Percentiles rank a stretch among this genome's conserved stretches.
phyloP scores from a whole-genome alignment of 2,888 invertebrate species.

The Ectemnius cavifrons region DNA sequence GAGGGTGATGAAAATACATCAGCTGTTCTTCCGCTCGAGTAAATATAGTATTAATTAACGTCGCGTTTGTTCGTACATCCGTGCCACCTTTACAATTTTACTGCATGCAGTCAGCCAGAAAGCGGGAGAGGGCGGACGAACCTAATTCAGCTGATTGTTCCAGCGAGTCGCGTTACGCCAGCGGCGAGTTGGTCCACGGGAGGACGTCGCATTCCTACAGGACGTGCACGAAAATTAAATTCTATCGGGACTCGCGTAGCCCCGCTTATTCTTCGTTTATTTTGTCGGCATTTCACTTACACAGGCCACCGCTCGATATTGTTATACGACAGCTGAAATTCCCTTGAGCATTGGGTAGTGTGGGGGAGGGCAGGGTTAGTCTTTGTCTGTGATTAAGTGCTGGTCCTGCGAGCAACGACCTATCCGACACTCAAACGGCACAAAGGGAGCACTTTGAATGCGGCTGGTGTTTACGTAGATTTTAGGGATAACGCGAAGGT shows the following conservation, averaged over 20 bases:
- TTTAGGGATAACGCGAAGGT: conserved; percentile 3
- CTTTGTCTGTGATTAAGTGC: background rate
- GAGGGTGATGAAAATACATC: conserved; percentile 45
- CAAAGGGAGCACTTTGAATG: background rate
- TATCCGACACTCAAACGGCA: background rate
- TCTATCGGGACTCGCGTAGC: conserved; percentile 18
- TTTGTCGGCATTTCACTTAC: background rate
- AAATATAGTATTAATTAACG: conserved; percentile 72
- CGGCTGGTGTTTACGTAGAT: conserved; percentile 4
- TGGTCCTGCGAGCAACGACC: background rate
- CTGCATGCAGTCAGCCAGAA: conserved; percentile 46
- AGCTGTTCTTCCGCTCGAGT: conserved; percentile 64
- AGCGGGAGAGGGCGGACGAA: conserved; percentile 62
- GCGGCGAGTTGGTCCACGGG: conserved; percentile 23
- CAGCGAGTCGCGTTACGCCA: conserved; percentile 35
- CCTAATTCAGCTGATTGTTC: conserved; percentile 61
- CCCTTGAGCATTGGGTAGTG: background rate
- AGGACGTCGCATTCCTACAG: conserved; percentile 44
- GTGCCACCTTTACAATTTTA: conserved; percentile 39
- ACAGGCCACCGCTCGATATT: conserved; percentile 3
- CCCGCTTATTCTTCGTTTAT: background rate
- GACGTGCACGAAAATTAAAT: conserved; percentile 23
- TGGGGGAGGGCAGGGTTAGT: background rate
- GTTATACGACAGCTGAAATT: background rate
- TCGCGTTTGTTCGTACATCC: conserved; percentile 57